phyloP scores from a whole-genome alignment of 2,797 vertebrate genomes.

The Amniataba percoides region DNA sequence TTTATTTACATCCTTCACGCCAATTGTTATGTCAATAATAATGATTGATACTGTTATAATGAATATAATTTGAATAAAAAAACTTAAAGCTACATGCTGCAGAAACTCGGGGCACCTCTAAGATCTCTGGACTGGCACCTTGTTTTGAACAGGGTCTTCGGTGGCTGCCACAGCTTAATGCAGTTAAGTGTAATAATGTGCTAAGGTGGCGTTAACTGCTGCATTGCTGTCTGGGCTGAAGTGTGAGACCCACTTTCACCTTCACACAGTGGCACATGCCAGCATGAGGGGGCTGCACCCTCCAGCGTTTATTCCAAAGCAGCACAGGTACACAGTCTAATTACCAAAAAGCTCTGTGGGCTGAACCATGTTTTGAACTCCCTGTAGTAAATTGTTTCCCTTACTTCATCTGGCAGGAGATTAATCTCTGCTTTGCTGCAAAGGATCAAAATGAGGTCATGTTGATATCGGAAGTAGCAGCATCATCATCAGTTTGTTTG shows the following conservation, averaged over 20 bases:
- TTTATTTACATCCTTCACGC: too few species aligned
- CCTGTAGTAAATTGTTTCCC: background rate
- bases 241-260: slow-evolving; percentile 41
- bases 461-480: background rate
- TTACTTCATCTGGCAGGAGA: background rate
- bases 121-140: slow-evolving; percentile 41
- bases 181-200: slow-evolving; percentile 26
- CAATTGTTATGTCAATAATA: too few species aligned
- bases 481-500: background rate
- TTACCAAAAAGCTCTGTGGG: background rate
- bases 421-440: background rate
- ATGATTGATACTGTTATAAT: too few species aligned
- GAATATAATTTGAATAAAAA: too few species aligned
- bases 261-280: background rate
- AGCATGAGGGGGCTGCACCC: slow-evolving; percentile 14
- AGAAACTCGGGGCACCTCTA: slow-evolving; percentile 32
- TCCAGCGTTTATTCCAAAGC: slow-evolving; percentile 30
- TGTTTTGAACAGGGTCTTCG: background rate
- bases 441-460: background rate
- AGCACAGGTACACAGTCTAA: background rate
- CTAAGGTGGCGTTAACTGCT: slow-evolving; percentile 64
- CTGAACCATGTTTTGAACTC: background rate
- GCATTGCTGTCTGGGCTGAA: slow-evolving; percentile 19
- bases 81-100: background rate
- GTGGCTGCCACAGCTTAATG: slow-evolving; percentile 32